A percentile compares a stretch with the other conserved stretches of the same genome.
phyloP scores from a whole-genome alignment of 2,113 vertebrate species.

The Sporophila hypoxantha region DNA sequence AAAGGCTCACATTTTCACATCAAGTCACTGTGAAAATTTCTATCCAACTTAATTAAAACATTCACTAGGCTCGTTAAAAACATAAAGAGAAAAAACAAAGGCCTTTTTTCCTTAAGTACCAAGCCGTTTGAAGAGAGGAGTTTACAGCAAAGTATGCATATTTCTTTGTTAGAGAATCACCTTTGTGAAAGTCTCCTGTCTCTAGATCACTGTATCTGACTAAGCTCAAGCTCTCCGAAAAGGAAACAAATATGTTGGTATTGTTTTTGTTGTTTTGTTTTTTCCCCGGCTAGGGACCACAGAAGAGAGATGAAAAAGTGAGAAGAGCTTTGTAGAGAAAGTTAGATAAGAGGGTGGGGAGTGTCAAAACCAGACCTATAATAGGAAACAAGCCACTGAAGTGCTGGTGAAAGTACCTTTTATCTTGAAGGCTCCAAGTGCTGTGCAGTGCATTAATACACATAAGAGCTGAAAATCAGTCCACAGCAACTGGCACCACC shows the following conservation, averaged over 20 bases:
- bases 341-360: conserved; percentile 46
- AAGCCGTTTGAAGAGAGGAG: neutral
- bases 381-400: conserved; percentile 40
- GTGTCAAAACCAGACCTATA: conserved; percentile 39
- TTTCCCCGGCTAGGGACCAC: neutral
- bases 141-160: neutral
- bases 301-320: conserved; percentile 46
- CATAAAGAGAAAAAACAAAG: neutral
- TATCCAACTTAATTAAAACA: conserved; percentile 43
- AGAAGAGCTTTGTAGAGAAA: conserved; percentile 43
- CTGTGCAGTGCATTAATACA: neutral
- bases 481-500: neutral
- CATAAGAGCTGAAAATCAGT: neutral
- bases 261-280: neutral
- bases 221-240: neutral
- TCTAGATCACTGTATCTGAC: neutral
- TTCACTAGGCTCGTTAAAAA: neutral
- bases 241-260: neutral
- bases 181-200: neutral
- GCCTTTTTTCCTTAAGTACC: neutral
- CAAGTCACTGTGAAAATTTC: conserved; percentile 45
- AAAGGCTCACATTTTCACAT: conserved; percentile 23
- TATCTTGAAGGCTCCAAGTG: conserved; percentile 26
- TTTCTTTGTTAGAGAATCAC: neutral
- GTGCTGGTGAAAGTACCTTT: conserved; percentile 37